phyloP scores from a whole-genome alignment of 2,797 vertebrate species.

The Garrulus glandarius region DNA sequence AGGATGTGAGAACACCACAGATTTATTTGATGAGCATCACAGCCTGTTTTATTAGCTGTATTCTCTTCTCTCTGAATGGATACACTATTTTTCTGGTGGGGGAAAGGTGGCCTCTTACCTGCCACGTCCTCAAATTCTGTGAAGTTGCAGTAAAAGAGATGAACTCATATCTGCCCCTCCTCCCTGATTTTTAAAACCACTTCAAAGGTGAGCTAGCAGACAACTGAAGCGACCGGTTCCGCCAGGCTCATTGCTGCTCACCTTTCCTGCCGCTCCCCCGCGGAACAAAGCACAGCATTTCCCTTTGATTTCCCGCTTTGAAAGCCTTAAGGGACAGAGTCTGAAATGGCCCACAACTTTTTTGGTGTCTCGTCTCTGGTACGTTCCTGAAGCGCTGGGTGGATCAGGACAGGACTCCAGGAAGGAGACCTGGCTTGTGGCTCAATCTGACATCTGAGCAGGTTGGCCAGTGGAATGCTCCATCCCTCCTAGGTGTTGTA shows the following conservation, averaged over 20 bases:
- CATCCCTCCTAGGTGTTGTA: not conserved
- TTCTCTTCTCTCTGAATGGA: not conserved
- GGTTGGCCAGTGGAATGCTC: not conserved
- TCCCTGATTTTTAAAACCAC: slow-evolving; percentile 46
- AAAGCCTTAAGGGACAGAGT: slow-evolving; percentile 17
- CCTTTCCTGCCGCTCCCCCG: slow-evolving; percentile 3
- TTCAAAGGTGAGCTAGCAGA: slow-evolving; percentile 41
- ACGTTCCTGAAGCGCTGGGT: not conserved
- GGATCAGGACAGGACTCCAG: not conserved
- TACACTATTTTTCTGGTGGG: not conserved
- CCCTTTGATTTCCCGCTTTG: slow-evolving; percentile 51
- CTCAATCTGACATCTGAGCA: fast-evolving
- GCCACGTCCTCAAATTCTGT: not conserved
- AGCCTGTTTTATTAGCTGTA: not conserved
- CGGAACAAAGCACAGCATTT: slow-evolving; percentile 45
- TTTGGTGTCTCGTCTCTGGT: not conserved
- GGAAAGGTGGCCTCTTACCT: not conserved
- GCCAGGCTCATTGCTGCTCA: not conserved
- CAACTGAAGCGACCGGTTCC: slow-evolving; percentile 30
- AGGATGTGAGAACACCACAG: not conserved
- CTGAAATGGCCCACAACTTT: not conserved
- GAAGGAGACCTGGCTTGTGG: not conserved
- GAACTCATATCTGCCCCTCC: slow-evolving; percentile 45
- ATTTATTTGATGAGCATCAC: not conserved
- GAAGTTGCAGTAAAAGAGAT: slow-evolving; percentile 24